Evolutionary conservation across 2,113 vertebrate genomes (phyloP), one percentile per base, ranked within the genome.

Genomic region (Microcebus ravelobensis): DNA sequence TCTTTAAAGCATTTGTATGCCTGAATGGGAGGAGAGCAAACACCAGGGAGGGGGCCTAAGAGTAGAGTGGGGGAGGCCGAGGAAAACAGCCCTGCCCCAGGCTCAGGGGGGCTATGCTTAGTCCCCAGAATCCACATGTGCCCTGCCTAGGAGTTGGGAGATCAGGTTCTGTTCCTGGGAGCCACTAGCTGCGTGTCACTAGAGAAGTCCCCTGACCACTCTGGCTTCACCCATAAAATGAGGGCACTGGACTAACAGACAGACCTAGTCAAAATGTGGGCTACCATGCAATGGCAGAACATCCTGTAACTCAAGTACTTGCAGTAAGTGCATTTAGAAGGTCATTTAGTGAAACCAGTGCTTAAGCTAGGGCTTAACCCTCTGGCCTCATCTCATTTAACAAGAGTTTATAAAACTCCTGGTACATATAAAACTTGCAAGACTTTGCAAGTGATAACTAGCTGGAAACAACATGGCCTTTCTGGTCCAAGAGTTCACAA

Each of bases 1-100:
- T 84, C 50, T 83, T 94, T 57, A 89, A 94, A 94, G 89, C 77
- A 25, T 90, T 36, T 61, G 21, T 82, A 27, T 65, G 11, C 73
- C 18, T 76, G n/a, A 20, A 39, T 80, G 57, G 45, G 86, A 71
- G 12, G 45, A 52, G 21, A 45, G 39, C 45, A 39, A 9, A 79
- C 5, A 5, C 50, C 27, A 29, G 12, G 2, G 0, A 21, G 15
- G 45, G 12, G 7, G 0, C 23, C 59, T 96, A 2, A n/a, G 45
- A 70, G 8, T 11, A 2, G 29, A 65, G 36, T 29, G 4, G 29
- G 13, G 52, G 59, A 63, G 5, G 25, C 55, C 82, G 2, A 34
- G 48, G 76, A 79, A 9, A 42, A 52, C 29, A 68, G 48, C 29
- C 67, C 50, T 27, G 12, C 39, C 52, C 27, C 23, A 70, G 29